Percentiles rank a stretch among this genome's conserved stretches.
Conservation (phyloP, 1,140 invertebrate species). For the Elymnias hypermnestra region DNA sequence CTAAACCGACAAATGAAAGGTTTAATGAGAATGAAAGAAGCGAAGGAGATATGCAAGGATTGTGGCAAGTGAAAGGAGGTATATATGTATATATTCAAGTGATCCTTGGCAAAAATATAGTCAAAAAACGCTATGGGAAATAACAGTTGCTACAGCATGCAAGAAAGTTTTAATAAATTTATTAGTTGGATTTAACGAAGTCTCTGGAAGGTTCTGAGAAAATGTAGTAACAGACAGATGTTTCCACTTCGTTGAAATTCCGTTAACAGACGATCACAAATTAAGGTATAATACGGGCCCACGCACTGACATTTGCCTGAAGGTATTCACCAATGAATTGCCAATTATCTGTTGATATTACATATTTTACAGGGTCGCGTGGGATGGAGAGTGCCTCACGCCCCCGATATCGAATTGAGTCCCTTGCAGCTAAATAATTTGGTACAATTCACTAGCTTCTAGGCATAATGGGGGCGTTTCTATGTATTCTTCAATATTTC, state of each 20-base stretch:
- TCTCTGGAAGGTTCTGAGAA: background rate
- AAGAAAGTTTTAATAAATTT: background rate
- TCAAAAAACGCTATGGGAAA: no score
- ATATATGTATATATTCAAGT: no score
- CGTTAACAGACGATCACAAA: background rate
- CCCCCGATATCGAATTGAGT: slow-evolving; percentile 2
- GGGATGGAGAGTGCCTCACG: slow-evolving; percentile 18
- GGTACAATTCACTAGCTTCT: background rate
- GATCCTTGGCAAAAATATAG: no score
- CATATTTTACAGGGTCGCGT: slow-evolving; percentile 25
- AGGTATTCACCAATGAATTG: slow-evolving; percentile 25
- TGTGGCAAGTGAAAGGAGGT: no score
- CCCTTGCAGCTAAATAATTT: background rate
- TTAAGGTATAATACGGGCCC: background rate
- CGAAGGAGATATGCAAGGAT: no score
- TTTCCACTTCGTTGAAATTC: background rate
- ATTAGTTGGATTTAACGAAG: background rate
- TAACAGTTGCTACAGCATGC: no score
- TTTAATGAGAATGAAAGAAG: no score
- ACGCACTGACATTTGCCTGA: slow-evolving; percentile 9
- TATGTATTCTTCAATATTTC: no score
- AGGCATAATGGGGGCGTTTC: no score
- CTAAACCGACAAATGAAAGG: no score
- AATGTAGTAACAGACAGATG: background rate
- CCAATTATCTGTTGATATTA: slow-evolving; percentile 31